Conservation (phyloP, 1,140 invertebrate species). For the Drosophila erecta region DNA sequence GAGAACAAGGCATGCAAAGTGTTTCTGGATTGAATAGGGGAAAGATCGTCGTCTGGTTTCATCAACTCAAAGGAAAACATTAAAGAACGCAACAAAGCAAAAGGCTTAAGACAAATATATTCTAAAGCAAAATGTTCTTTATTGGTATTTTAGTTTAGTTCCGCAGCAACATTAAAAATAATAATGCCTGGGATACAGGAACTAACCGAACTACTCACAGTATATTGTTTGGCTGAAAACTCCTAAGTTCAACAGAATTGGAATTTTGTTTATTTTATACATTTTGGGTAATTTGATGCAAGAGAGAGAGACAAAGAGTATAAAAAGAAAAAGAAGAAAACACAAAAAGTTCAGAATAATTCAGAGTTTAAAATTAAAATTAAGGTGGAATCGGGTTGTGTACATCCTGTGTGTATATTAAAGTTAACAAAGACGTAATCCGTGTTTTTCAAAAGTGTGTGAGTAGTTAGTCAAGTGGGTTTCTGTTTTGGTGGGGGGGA, state of each 20-base stretch:
- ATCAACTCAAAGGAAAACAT: conserved; percentile 30
- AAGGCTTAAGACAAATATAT: conserved; percentile 56
- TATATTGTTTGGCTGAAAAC: conserved; percentile 84
- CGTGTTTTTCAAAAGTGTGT: conserved; percentile 1
- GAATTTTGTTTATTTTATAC: conserved; percentile 36
- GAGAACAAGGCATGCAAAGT: conserved; percentile 40
- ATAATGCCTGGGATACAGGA: conserved; percentile 40
- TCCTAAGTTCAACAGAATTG: conserved; percentile 72
- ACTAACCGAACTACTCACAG: conserved; percentile 79
- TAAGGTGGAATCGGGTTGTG: conserved; percentile 16
- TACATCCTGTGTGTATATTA: background rate
- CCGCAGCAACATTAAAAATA: conserved; percentile 23
- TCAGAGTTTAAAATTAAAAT: conserved; percentile 33
- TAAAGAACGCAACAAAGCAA: conserved; percentile 54
- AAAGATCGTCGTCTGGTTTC: conserved; percentile 12
- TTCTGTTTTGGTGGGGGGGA: background rate
- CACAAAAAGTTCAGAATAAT: conserved; percentile 70
- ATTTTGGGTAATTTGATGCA: conserved; percentile 32
- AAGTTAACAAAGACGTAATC: conserved; percentile 14
- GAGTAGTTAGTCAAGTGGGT: conserved; percentile 15
- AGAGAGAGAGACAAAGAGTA: conserved; percentile 42
- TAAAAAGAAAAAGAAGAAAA: conserved; percentile 76
- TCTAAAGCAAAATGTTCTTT: conserved; percentile 38
- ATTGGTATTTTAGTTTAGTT: conserved; percentile 1
- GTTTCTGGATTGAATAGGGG: conserved; percentile 10